These are phyloP conservation scores for Gracilinanus agilis DNA, from an alignment of 2,113 vertebrate genomes.

Conservation along the genomic window DNA sequence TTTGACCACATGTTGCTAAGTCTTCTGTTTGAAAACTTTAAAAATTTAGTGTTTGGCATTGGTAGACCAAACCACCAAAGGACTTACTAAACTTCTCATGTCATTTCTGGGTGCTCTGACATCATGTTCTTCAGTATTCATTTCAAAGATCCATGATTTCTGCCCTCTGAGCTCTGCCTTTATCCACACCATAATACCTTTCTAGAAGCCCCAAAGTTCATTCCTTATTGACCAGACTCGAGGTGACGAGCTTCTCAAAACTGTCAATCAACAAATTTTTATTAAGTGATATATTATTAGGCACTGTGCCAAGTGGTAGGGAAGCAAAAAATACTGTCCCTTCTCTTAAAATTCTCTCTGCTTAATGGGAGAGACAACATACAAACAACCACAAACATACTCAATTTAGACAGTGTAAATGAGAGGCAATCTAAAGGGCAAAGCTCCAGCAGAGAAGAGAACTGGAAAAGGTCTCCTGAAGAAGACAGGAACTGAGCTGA, in stretches of 20 bases:
- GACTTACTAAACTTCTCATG: neutral
- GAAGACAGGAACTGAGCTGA: neutral
- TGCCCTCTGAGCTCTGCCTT: neutral
- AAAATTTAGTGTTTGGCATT: constrained; percentile 7
- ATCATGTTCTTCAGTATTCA: neutral
- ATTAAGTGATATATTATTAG: neutral
- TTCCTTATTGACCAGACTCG: neutral
- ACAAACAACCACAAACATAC: neutral
- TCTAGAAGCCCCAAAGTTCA: neutral
- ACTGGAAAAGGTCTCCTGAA: neutral
- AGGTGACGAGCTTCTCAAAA: neutral
- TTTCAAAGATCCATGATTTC: neutral
- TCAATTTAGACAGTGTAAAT: neutral
- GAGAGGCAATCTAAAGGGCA: neutral
- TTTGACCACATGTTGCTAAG: neutral
- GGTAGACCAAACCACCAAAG: neutral
- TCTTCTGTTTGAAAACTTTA: neutral
- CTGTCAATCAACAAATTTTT: neutral
- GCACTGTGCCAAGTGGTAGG: neutral
- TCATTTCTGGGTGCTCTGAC: neutral
- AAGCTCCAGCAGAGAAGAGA: neutral
- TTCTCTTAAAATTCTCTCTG: neutral
- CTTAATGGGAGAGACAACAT: neutral
- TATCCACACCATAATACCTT: neutral
- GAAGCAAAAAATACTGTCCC: neutral